phyloP scores from a whole-genome alignment of 1,140 invertebrate genomes.

The Pseudomyrmex sp. region DNA sequence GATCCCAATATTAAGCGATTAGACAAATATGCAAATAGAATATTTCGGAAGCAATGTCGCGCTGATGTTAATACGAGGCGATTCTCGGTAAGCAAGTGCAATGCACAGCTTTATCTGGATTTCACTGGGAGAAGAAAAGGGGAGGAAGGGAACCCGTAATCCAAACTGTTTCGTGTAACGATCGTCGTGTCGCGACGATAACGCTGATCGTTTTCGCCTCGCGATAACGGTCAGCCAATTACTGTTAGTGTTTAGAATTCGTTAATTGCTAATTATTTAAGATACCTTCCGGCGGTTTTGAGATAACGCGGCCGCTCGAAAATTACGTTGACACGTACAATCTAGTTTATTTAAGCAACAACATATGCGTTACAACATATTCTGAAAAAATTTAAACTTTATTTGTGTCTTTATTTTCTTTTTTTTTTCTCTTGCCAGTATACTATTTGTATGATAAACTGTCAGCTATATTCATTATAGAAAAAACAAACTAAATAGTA shows the following conservation, averaged over 20 bases:
- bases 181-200: neutral
- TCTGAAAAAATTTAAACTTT: neutral
- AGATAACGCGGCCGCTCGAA: neutral
- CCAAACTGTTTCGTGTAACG: neutral
- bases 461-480: neutral
- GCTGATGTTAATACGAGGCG: neutral
- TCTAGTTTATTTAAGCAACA: neutral
- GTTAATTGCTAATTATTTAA: conserved; percentile 11
- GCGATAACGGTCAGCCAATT: conserved; percentile 10
- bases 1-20: neutral
- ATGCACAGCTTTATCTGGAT: conserved; percentile 8
- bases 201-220: neutral
- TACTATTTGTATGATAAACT: neutral
- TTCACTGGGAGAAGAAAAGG: neutral
- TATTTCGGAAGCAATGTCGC: neutral
- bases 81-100: neutral
- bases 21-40: neutral
- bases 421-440: neutral
- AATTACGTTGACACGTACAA: neutral
- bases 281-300: neutral
- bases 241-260: neutral
- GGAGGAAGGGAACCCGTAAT: neutral
- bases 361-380: neutral
- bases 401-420: neutral
- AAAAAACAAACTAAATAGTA: too few relatives aligned